Conservation (phyloP, 2,113 vertebrate species). For the Eulemur macaco region DNA sequence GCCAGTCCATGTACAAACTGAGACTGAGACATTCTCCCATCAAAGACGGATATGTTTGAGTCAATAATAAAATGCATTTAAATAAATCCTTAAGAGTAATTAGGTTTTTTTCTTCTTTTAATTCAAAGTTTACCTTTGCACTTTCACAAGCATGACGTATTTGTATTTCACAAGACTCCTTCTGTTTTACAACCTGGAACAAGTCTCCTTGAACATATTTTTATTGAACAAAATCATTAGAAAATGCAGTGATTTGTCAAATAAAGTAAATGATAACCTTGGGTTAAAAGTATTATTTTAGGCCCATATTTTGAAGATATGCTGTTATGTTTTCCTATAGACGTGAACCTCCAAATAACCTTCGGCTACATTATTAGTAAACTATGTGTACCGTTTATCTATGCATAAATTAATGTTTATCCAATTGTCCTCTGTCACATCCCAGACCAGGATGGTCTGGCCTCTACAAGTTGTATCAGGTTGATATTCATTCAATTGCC, state of each 20-base stretch:
- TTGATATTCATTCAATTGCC: neutral
- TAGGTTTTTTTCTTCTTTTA: neutral
- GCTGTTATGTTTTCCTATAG: neutral
- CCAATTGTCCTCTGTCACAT: neutral
- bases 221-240: slow-evolving; percentile 45
- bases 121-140: neutral
- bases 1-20: neutral
- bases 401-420: neutral
- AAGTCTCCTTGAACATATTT: slow-evolving; percentile 19
- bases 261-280: slow-evolving; percentile 49
- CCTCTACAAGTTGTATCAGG: neutral
- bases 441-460: neutral
- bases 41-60: neutral
- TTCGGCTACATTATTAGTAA: neutral
- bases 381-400: neutral
- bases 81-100: neutral
- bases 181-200: slow-evolving; percentile 46
- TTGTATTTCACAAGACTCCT: slow-evolving; percentile 46
- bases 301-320: neutral
- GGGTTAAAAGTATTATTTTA: slow-evolving; percentile 36
- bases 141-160: slow-evolving; percentile 5
- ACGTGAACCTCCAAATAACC: slow-evolving; percentile 5
- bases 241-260: slow-evolving; percentile 46
- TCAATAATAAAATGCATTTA: neutral
- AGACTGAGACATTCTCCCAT: neutral